Evolutionary conservation across 2,797 vertebrate species (phyloP), one percentile per base, ranked within the genome.

Genomic region (Enteromius afrohamiltoni): DNA sequence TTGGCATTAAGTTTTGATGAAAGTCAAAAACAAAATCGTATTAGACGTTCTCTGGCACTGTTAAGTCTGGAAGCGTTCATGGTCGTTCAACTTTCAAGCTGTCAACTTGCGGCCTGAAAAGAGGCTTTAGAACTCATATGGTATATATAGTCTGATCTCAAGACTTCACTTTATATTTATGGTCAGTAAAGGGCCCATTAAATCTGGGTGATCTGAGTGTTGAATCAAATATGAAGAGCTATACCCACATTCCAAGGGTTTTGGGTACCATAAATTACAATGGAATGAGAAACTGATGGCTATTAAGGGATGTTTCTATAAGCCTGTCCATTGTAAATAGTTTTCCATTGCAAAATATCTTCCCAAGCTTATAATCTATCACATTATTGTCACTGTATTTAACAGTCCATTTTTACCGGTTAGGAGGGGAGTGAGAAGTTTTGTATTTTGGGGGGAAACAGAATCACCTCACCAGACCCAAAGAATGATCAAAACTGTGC

Each of bases 231-330:
- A 42, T 65, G 62, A 74, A 80, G 82, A 74, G 77, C 49, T 68
- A 62, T 85, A 45, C 51, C 51, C 73, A 73, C 26, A 40, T 85
- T 85, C 76, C 81, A 81, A 83, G 31, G 53, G 73, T 75, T 75
- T 78, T 74, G 68, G 47, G 53, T 83, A 34, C 23, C 7, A n/a
- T 60, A 80, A 65, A 80, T 79, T 85, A 73, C 65, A 69, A 79
- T 79, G 83, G 60, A 55, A 37, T 77, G 67, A 77, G 69, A 53
- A 85, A 87, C 77, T 40, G 65, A 68, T 55, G 82, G 75, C 75
- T 82, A 53, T 83, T 76, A 74, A 29, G 78, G 79, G 82, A 53
- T 60, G 49, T 79, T 53, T 85, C 62, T 60, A 81, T 69, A 82
- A 82, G 65, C 49, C 76, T 23, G 67, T 55, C 31, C 55, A 71